Conservation (phyloP, 1,140 invertebrate species). For the Aphis craccivora region DNA sequence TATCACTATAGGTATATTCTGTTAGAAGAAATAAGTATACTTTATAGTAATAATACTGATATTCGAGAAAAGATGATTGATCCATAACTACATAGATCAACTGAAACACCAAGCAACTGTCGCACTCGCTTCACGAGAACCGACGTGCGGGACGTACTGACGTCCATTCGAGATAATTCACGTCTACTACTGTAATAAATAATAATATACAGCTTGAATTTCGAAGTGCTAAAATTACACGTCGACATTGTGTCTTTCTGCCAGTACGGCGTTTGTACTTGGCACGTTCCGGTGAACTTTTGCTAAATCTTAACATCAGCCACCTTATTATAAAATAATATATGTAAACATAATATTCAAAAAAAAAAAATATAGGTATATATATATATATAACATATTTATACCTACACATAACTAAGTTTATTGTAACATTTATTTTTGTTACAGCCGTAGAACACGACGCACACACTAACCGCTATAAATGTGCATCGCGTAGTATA, state of each 20-base stretch:
- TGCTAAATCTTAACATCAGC: neutral
- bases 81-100: neutral
- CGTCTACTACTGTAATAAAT: neutral
- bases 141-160: neutral
- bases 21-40: neutral
- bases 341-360: neutral
- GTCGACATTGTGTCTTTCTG: neutral
- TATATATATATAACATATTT: neutral
- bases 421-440: neutral
- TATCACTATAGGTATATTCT: neutral
- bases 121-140: neutral
- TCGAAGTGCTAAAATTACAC: neutral
- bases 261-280: neutral
- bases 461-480: neutral
- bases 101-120: neutral
- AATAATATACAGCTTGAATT: neutral
- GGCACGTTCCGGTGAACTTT: neutral
- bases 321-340: neutral
- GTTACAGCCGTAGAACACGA: neutral
- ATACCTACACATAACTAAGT: neutral
- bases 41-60: neutral
- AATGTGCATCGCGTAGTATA: neutral
- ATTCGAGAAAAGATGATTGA: neutral
- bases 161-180: neutral
- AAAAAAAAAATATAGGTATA: too few relatives aligned